These are phyloP conservation scores for Pasiphila rectangulata DNA, from an alignment of 2,888 invertebrate genomes.

Conservation along the genomic window DNA sequence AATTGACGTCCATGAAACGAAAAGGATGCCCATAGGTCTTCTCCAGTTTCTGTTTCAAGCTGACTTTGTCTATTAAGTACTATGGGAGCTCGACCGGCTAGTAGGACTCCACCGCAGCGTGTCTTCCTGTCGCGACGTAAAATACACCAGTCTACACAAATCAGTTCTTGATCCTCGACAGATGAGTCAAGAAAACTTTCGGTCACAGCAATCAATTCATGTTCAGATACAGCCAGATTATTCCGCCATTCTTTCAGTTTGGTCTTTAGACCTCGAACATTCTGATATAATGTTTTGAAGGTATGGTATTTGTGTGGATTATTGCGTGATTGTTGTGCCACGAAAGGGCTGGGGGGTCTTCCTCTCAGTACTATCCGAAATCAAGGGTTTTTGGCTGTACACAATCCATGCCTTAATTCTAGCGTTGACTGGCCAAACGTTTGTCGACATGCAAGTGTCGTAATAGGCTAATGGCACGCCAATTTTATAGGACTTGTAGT, in stretches of 20 bases:
- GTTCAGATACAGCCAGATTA: neutral
- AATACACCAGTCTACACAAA: too few species aligned
- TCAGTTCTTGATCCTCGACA: too few species aligned
- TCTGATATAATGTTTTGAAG: neutral
- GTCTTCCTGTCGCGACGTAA: too few species aligned
- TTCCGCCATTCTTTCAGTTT: neutral
- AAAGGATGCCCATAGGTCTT: too few species aligned
- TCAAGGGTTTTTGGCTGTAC: neutral
- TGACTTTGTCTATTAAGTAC: too few species aligned
- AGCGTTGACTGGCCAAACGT: slow-evolving; percentile 2
- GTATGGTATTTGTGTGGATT: too few species aligned
- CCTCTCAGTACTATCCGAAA: neutral
- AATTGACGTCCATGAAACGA: too few species aligned
- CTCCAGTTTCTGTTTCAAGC: too few species aligned
- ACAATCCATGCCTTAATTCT: neutral
- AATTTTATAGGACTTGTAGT: neutral
- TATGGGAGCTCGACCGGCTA: too few species aligned
- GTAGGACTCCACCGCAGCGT: too few species aligned
- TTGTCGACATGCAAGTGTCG: neutral
- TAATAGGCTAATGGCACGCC: neutral
- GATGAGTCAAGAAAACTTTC: slow-evolving; percentile 4
- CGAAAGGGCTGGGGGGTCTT: slow-evolving; percentile 6
- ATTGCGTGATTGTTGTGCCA: neutral
- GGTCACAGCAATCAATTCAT: neutral
- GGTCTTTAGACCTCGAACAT: slow-evolving; percentile 3